Base-by-base conservation (phyloP, 2,797 vertebrate species). In the Scolopax rusticola region DNA sequence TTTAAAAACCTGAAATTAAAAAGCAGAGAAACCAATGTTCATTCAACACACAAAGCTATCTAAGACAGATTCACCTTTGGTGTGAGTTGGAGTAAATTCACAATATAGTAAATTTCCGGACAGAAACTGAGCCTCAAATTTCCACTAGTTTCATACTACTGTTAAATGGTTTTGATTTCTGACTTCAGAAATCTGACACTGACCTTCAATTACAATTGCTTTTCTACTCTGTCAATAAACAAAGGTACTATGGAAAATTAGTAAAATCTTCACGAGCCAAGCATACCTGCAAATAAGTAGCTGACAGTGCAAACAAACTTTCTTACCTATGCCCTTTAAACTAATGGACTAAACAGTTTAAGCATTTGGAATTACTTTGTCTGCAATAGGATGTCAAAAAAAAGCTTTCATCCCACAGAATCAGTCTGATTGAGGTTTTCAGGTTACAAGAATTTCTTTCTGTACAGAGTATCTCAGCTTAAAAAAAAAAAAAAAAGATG, bases 341-440 rank as follows among this genome's bases (percentile, higher is more conserved):
- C 21, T 87, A 92, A 87, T 30, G 74, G 51, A 84, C 18, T 76
- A 94, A 97, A 85, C 78, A 93, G 43, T 54, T 85, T 40, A 79
- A 48, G 54, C 82, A 87, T 89, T 96, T 96, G 82, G 74, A 95
- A 96, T 93, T 87, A 84, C 47, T 93, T 94, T 92, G 25, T 43
- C n/a, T 67, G 65, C 33, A 9, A 79, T 12, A 79, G n/a, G 47
- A 50, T 91, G 54, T 75, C 79, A 33, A 33, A 77, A 76, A 73
- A 12, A 83, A 71, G 36, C 14, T 90, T 17, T 94, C 64, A 93
- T 54, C 54, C 36, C 16, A 23, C 38, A 84, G 40, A 56, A 33
- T 78, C 30, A 64, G 51, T 69, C 84, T 40, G 40, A 4, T 16
- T 87, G 68, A 84, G n/a, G 53, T 87, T 69, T 94, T 85, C 63